Percentiles rank a stretch among this genome's conserved stretches.
Conservation (phyloP, 2,797 vertebrate species). For the Meda fulgida region DNA sequence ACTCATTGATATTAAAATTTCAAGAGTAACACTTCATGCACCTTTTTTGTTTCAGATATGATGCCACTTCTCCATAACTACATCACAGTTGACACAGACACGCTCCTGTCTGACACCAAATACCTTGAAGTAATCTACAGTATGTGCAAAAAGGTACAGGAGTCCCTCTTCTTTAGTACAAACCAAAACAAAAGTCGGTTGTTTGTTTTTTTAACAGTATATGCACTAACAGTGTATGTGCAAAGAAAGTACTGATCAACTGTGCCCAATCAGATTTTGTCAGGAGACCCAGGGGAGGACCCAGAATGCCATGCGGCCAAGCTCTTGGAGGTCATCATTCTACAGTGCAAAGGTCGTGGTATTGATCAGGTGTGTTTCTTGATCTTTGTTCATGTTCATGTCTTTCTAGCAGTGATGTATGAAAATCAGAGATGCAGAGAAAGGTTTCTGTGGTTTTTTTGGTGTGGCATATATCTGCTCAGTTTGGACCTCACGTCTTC, state of each 20-base stretch:
- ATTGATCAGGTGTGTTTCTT: conserved; percentile 91
- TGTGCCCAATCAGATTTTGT: conserved; percentile 82
- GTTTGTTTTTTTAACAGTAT: not conserved
- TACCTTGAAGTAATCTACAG: conserved; percentile 98
- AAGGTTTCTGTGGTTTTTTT: no score
- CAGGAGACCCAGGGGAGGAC: conserved; percentile 97
- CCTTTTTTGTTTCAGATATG: conserved; percentile 84
- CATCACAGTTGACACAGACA: conserved; percentile 97
- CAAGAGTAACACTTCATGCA: not conserved
- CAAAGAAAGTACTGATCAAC: no score
- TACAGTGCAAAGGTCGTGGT: conserved; percentile 98
- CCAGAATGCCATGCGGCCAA: conserved; percentile 98
- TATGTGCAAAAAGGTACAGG: conserved; percentile 98
- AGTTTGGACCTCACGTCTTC: not conserved
- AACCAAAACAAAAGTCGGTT: not conserved
- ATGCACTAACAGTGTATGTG: no score
- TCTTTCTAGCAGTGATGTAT: not conserved
- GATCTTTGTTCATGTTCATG: not conserved
- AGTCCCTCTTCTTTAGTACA: not conserved
- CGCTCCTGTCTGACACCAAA: conserved; percentile 96
- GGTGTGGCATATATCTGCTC: no score
- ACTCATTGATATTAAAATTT: not conserved
- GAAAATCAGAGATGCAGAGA: not conserved
- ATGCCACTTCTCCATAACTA: conserved; percentile 99
- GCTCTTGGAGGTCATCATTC: conserved; percentile 93